These are phyloP conservation scores for Esox lucius DNA, from an alignment of 2,797 vertebrate species.

Conservation along the genomic window DNA sequence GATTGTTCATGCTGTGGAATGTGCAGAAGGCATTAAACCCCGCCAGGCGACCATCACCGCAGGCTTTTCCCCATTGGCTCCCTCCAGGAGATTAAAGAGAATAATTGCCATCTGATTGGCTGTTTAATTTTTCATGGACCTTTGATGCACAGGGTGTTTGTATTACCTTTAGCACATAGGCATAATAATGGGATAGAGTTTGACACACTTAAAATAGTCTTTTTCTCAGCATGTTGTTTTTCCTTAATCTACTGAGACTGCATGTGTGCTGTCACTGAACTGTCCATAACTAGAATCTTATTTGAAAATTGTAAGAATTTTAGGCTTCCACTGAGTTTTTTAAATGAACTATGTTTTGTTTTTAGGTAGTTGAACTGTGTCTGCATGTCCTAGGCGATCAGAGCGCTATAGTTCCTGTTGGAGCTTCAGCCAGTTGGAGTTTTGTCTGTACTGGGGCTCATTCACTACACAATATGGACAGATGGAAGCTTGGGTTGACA, in stretches of 20 bases:
- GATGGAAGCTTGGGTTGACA: slow-evolving; percentile 51
- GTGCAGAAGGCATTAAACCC: slow-evolving; percentile 62
- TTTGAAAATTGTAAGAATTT: background rate
- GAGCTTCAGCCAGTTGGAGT: background rate
- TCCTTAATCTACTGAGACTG: background rate
- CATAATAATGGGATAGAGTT: slow-evolving; percentile 68
- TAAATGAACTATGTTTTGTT: background rate
- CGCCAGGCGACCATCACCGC: slow-evolving; percentile 66
- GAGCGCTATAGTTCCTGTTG: background rate
- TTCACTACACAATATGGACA: slow-evolving; percentile 24
- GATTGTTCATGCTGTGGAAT: slow-evolving; percentile 55
- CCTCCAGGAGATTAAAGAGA: slow-evolving; percentile 82
- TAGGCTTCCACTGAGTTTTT: too few species aligned
- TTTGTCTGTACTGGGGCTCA: background rate
- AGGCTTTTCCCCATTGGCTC: slow-evolving; percentile 78
- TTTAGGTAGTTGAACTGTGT: background rate
- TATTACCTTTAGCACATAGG: slow-evolving; percentile 61
- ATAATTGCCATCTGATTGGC: slow-evolving; percentile 83
- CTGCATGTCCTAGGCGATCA: background rate
- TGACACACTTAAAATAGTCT: slow-evolving; percentile 63
- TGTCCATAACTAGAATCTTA: background rate
- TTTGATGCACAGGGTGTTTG: slow-evolving; percentile 72
- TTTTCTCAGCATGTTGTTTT: slow-evolving; percentile 35
- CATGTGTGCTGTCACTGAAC: background rate
- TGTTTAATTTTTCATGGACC: slow-evolving; percentile 78